A percentile compares a stretch with the other conserved stretches of the same genome.
These are phyloP conservation scores for Tineola bisselliella DNA, from an alignment of 2,888 invertebrate species.

Conservation along the genomic window DNA sequence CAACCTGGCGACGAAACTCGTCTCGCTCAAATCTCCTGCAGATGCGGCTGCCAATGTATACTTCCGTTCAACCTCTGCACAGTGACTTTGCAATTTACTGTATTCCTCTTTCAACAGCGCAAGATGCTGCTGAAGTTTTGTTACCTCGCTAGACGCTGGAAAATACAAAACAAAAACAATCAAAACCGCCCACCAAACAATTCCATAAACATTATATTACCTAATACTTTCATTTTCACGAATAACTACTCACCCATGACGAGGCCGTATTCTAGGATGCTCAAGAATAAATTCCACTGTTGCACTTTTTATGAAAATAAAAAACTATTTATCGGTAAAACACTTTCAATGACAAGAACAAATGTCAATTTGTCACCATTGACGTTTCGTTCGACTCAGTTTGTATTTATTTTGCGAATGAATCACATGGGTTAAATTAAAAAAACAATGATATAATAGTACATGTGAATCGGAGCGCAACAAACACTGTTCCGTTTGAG, in stretches of 20 bases:
- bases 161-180: conserved; percentile 24
- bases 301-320: conserved; percentile 24
- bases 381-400: neutral
- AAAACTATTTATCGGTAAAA: conserved; percentile 29
- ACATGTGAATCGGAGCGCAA: neutral
- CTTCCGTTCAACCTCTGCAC: conserved; percentile 84
- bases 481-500: neutral
- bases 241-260: conserved; percentile 51
- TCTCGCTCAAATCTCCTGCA: conserved; percentile 71
- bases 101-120: conserved; percentile 89
- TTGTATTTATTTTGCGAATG: neutral
- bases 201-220: conserved; percentile 25
- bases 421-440: neutral
- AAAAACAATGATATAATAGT: conserved; percentile 14
- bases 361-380: neutral
- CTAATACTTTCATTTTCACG: conserved; percentile 24
- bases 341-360: conserved; percentile 30
- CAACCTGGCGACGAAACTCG: conserved; percentile 86
- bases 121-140: conserved; percentile 85
- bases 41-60: conserved; percentile 81
- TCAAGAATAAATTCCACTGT: conserved; percentile 24
- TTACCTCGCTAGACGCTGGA: conserved; percentile 69
- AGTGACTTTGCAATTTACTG: conserved; percentile 84
- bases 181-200: conserved; percentile 42
- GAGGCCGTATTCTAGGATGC: conserved; percentile 26